Base-by-base conservation (phyloP, 2,797 vertebrate genomes). In the Onychomys leucogaster region DNA sequence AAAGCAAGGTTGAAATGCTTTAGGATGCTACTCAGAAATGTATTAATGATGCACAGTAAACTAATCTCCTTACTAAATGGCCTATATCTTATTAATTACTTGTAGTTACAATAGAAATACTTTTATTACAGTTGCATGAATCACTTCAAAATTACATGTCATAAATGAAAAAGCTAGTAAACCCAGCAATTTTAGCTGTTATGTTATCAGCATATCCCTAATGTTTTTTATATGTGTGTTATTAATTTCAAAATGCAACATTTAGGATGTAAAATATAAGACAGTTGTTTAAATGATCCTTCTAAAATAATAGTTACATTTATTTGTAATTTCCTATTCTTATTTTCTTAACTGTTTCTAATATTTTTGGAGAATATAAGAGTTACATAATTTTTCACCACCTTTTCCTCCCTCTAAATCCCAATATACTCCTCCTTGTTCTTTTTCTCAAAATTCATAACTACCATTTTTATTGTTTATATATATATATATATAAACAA, bases 311-410 rank as follows among this genome's bases (percentile, higher is more conserved):
- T 92, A 17, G 16, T 52, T 19, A 43, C 76, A 63, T 73, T 21
- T 69, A 92, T 90, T 67, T 87, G 81, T 59, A 88, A 43, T 63
- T 76, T 96, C 9, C 41, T 10, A 34, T 65, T 94, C 63, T 71
- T 61, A 43, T 83, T 63, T 61, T 34, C 7, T 29, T 41, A 17
- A 32, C 14, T 63, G 29, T 32, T 63, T 63, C 16, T 41, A 32
- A 19, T 41, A 43, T 19, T 59, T 81, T 83, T 43, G 29, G 14
- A 83, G 25, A 63, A 32, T 63, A 83, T 43, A 63, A 63, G 4
- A 43, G 17, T 83, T 83, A 83, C 27, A 63, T 63, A 14, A 43
- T 46, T 83, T 61, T 27, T 55, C 5, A 55, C n/a, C 16, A 6
- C 6, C n/a, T n/a, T 41, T 63, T 29, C 27, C 14, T 63, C 14